phyloP scores from a whole-genome alignment of 2,113 vertebrate species.

The Embiotoca jacksoni region DNA sequence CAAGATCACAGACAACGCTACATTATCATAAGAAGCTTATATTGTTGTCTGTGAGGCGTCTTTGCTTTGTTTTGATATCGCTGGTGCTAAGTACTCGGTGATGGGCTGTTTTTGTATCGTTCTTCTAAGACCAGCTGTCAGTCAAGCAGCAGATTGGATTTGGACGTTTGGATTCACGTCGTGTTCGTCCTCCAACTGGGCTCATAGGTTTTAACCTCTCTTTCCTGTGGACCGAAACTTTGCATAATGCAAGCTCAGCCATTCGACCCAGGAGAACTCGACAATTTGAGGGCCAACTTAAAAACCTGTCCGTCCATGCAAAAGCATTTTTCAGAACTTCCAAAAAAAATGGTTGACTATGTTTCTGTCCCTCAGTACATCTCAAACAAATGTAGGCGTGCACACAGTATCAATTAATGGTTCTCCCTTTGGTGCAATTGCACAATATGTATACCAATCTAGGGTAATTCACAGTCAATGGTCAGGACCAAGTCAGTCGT shows the following conservation, averaged over 20 bases:
- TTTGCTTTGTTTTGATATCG: slow-evolving; percentile 52
- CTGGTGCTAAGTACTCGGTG: slow-evolving; percentile 38
- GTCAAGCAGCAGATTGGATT: slow-evolving; percentile 9
- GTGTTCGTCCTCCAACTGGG: background rate
- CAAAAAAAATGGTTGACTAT: too few relatives aligned
- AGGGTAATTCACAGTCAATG: background rate
- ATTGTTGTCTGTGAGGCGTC: slow-evolving; percentile 30
- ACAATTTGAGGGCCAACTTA: too few relatives aligned
- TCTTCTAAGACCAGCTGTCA: slow-evolving; percentile 8
- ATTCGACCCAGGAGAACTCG: background rate
- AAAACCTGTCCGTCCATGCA: too few relatives aligned
- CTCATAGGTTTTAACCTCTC: slow-evolving; percentile 14
- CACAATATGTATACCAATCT: background rate
- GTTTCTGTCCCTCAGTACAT: background rate
- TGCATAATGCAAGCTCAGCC: background rate
- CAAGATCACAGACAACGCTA: slow-evolving; percentile 60
- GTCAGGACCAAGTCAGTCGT: background rate
- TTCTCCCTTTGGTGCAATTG: background rate
- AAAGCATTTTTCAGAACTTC: too few relatives aligned
- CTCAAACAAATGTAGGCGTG: background rate
- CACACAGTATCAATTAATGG: background rate
- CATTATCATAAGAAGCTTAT: slow-evolving; percentile 60
- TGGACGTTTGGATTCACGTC: background rate
- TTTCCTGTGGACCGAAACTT: background rate
- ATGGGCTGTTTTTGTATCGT: slow-evolving; percentile 6